Base-by-base conservation (phyloP, 2,797 vertebrate species). In the Antrozous pallidus region DNA sequence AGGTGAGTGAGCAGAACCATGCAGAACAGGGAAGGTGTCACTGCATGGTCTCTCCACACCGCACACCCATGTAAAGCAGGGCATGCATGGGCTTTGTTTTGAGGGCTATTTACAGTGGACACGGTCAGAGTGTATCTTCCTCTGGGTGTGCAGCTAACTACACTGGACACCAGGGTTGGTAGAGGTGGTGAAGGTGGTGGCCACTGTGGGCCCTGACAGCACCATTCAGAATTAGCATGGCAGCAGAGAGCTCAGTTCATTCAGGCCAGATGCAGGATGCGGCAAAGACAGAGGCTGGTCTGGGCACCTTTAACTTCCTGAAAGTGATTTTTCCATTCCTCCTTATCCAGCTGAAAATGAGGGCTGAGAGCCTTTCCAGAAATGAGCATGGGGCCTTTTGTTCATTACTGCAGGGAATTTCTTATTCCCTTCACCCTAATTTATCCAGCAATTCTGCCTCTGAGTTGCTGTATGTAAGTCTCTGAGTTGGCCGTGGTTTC, bases 41-140 rank as follows among this genome's bases (percentile, higher is more conserved):
- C 95, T 94, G 80, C 93, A 73, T 86, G 88, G 94, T 96, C 81
- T 88, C 69, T 96, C 45, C 49, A 31, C 49, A 70, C 84, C 10
- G 88, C 73, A 87, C 56, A 74, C 87, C 54, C 86, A 87, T 94
- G 17, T 77, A 94, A 82, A 71, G 74, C 61, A 0, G 18, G 9
- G 31, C n/a, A 11, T 0, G 20, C 28, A 65, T 13, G 13, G 47
- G 90, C 92, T 91, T 90, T 92, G 91, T 9, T 93, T 84, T 31
- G 91, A n/a, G 90, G 2, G 0, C 84, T 91, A 71, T 74, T 80
- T 74, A 96, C 92, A 96, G 93, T 89, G 91, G 93, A 79, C 8
- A 56, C 61, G 78, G 71, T 97, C 95, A 90, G 92, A 80, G 90
- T 83, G 80, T 93, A 83, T 97, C 96, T 88, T 54, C 88, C 92